phyloP scores from a whole-genome alignment of 2,888 invertebrate species.

The Tribolium freemani region DNA sequence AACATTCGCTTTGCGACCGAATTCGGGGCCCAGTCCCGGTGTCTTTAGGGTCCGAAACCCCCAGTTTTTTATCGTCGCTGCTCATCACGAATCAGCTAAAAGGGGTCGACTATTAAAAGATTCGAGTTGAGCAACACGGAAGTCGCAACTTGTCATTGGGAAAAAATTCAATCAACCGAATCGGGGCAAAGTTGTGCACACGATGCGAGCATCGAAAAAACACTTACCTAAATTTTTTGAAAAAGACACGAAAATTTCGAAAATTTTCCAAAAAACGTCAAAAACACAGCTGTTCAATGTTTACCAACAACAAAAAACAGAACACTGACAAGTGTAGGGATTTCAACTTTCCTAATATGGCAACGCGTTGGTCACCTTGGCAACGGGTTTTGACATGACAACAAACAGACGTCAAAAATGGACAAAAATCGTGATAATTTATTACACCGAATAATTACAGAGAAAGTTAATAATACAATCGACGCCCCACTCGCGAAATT shows the following conservation, averaged over 20 bases:
- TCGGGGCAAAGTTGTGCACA: background rate
- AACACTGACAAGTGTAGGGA: slow-evolving; percentile 35
- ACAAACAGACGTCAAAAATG: slow-evolving; percentile 24
- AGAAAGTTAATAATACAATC: slow-evolving; percentile 38
- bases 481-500: slow-evolving; percentile 16
- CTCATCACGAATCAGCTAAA: slow-evolving; percentile 38
- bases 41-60: slow-evolving; percentile 54
- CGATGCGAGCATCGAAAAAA: background rate
- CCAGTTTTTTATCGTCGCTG: slow-evolving; percentile 44
- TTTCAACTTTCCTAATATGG: slow-evolving; percentile 52
- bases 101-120: slow-evolving; percentile 56
- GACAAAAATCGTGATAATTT: slow-evolving; percentile 5
- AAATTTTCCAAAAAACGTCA: slow-evolving; percentile 48
- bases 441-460: slow-evolving; percentile 41
- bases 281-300: slow-evolving; percentile 52
- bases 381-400: slow-evolving; percentile 21
- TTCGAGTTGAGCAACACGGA: slow-evolving; percentile 47
- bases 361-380: slow-evolving; percentile 24
- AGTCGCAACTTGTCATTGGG: background rate
- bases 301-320: slow-evolving; percentile 48
- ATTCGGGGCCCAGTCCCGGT: slow-evolving; percentile 55
- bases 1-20: slow-evolving; percentile 65
- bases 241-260: slow-evolving; percentile 44
- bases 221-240: slow-evolving; percentile 21
- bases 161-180: background rate